Conservation (phyloP, 2,797 vertebrate species). For the Spea hammondii region DNA sequence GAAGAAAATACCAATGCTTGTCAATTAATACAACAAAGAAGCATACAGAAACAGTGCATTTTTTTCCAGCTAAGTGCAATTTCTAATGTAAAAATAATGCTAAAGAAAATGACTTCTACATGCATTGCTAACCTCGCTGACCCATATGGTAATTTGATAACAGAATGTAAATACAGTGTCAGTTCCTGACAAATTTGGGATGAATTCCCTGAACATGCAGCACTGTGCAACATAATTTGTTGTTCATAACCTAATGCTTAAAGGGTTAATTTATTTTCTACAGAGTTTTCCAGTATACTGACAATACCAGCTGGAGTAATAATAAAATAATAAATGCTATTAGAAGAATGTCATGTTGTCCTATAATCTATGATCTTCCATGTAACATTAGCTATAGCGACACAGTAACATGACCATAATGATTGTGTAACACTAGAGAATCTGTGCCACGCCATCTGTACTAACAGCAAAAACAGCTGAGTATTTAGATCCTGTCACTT, state of each 20-base stretch:
- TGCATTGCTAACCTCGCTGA: too few relatives aligned
- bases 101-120: too few relatives aligned
- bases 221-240: too few relatives aligned
- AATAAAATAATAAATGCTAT: slow-evolving; percentile 20
- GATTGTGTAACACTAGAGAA: slow-evolving; percentile 54
- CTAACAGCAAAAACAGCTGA: slow-evolving; percentile 77
- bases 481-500: slow-evolving; percentile 54
- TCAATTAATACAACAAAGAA: too few relatives aligned
- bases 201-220: too few relatives aligned
- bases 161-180: too few relatives aligned
- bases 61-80: too few relatives aligned
- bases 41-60: too few relatives aligned
- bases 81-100: too few relatives aligned
- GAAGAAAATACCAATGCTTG: too few relatives aligned
- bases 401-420: slow-evolving; percentile 44
- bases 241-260: neutral
- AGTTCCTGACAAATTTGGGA: too few relatives aligned
- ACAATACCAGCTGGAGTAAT: slow-evolving; percentile 21
- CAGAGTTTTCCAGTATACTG: neutral
- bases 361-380: slow-evolving; percentile 17
- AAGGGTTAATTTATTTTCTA: neutral
- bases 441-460: slow-evolving; percentile 76
- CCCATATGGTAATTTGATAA: too few relatives aligned
- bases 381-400: slow-evolving; percentile 28
- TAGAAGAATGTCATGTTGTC: slow-evolving; percentile 37